phyloP scores from a whole-genome alignment of 1,140 invertebrate species.

The Portunus trituberculatus region DNA sequence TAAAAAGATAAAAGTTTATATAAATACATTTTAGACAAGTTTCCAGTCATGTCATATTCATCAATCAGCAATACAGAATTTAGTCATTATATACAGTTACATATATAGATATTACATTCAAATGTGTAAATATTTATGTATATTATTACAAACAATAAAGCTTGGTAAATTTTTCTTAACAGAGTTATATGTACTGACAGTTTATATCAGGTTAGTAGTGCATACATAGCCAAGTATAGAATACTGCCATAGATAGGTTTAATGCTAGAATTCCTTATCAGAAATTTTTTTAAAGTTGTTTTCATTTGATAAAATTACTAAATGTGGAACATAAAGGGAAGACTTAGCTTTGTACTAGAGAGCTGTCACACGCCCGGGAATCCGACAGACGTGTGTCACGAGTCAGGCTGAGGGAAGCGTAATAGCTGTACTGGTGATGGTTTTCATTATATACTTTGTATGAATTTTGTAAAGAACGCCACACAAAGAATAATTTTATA shows the following conservation, averaged over 20 bases:
- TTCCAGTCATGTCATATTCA: slow-evolving; percentile 56
- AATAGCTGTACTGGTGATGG: no score
- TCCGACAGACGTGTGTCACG: neutral
- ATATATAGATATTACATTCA: neutral
- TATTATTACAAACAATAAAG: slow-evolving; percentile 15
- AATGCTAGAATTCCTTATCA: neutral
- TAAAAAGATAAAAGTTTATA: slow-evolving; percentile 27
- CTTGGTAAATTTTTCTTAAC: slow-evolving; percentile 65
- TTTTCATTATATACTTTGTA: no score
- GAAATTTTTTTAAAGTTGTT: neutral
- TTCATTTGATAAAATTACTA: neutral
- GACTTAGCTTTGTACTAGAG: neutral
- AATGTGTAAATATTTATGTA: slow-evolving; percentile 14
- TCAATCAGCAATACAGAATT: slow-evolving; percentile 64
- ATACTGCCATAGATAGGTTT: slow-evolving; percentile 68
- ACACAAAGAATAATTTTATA: no score
- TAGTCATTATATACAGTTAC: slow-evolving; percentile 52
- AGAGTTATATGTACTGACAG: slow-evolving; percentile 56
- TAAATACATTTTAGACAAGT: slow-evolving; percentile 49
- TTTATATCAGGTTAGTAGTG: slow-evolving; percentile 52
- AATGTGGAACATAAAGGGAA: neutral
- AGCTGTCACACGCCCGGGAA: neutral
- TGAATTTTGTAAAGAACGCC: no score
- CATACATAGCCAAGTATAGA: slow-evolving; percentile 48
- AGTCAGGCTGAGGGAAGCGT: neutral